Evolutionary conservation across 2,888 invertebrate species (phyloP), one percentile per base, ranked within the genome.

Genomic region (Trilocha varians): DNA sequence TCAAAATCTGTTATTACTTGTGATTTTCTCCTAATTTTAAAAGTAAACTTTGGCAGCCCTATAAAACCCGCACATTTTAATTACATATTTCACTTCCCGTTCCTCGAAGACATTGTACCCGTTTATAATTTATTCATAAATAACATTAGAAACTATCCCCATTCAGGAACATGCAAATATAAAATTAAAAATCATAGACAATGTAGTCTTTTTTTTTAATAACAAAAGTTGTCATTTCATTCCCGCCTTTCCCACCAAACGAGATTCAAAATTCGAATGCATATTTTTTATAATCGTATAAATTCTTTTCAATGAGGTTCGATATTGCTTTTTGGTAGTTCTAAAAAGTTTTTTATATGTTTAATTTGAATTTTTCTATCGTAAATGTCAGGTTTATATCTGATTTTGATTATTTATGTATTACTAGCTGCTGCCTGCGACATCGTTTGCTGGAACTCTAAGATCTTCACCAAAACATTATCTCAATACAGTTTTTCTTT

Each of bases 161-260:
- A 62, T 57, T 59, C 56, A 62, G 59, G 60, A 59, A 55, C 64
- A 83, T 82, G 80, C 78, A 82, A 82, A 82, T 78, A 45, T 49
- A 39, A 73, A 72, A 77, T 78, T 72, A 77, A 74, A n/a, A 77
- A 67, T 57, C 64, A 70, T 67, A 78, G 78, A 82, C 78, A 80
- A 78, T 65, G 65, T 54, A 52, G 49, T 62, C 62, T 61, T 57
- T 70, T 72, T 64, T 59, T 56, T 53, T 52, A 46, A 47, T 53
- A 56, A 65, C 64, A 62, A 59, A 61, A 57, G 62, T 65, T 82
- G 79, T 78, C 80, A 76, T 57, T 71, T 60, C 8, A 11, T 25
- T n/a, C n/a, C 57, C 46, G 45, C 50, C 53, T 63, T 80, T 83
- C 82, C 70, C 82, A 83, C 75, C 65, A 58, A 70, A 73, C 76